Base-by-base conservation (phyloP, 2,113 vertebrate genomes). In the Takifugu flavidus region DNA sequence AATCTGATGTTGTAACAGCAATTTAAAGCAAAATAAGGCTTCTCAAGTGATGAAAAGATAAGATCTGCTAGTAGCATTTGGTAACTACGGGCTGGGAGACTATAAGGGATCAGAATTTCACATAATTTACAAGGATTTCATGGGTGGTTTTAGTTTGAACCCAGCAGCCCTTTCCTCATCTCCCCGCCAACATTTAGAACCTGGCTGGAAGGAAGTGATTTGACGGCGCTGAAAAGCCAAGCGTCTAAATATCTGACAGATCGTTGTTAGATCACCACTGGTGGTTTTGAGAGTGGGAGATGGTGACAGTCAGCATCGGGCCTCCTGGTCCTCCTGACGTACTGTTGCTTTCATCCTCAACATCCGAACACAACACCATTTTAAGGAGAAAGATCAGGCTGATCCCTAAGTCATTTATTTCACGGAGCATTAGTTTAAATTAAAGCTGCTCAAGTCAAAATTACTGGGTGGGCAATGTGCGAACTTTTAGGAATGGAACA, bases 171-270 rank as follows among this genome's bases (percentile, higher is more conserved):
- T 52, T 53, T 27, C 58, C 60, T 60, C 34, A 4, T 64, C 49
- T 56, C 70, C 50, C 58, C 67, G 47, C 67, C 78, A 42, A 39
- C 67, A 72, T 66, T 65, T 80, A 58, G 78, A 75, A 83, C 85
- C 67, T 59, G 66, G 43, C 67, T 66, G 61, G 54, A 59, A 86
- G 72, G 75, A 86, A 72, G 65, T 68, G 65, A 89, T 83, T 79
- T 86, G 78, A 86, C 85, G 80, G 79, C 2, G 11, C 59, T 47
- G 65, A 80, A 82, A 76, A 71, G 66, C 56, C 7, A 51, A 80
- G 73, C 68, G 82, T 75, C 62, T 43, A 51, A 80, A 76, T 69
- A 85, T 75, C 62, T 43, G 73, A 82, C 64, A 70, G 65, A 53
- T 57, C 62, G 65, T 56, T 65, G 72, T 73, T 62, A 62, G 49